These are phyloP conservation scores for Patiria pectinifera DNA, from an alignment of 53 echinoderm and acorn worm genomes.

Conservation along the genomic window DNA sequence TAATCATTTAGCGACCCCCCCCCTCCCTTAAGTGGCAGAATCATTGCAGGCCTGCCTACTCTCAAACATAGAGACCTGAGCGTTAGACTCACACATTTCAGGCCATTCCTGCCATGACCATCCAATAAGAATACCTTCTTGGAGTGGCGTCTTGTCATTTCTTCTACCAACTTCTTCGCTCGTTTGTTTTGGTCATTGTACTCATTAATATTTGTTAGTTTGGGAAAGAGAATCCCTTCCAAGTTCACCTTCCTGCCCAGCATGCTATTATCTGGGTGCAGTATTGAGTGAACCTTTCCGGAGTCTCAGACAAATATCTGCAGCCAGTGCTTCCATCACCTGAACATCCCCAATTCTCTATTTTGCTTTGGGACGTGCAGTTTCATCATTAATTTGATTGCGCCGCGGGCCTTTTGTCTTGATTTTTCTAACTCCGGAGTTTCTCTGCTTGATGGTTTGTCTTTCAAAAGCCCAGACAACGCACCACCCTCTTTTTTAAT, in stretches of 20 bases:
- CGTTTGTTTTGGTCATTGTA: conserved; percentile 1
- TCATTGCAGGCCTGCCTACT: conserved; percentile 2
- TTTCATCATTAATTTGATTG: background rate
- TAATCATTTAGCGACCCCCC: too few species aligned
- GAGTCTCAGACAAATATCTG: conserved; percentile 2
- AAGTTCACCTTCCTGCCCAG: background rate
- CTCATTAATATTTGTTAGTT: background rate
- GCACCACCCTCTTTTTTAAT: background rate
- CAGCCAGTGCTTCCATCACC: background rate
- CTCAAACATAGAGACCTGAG: too few species aligned
- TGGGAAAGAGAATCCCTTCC: background rate
- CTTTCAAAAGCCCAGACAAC: background rate
- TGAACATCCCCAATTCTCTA: background rate
- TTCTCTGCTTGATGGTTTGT: background rate
- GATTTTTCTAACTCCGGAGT: background rate
- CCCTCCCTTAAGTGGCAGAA: too few species aligned
- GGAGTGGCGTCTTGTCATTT: background rate
- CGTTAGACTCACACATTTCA: too few species aligned
- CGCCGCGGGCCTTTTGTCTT: background rate
- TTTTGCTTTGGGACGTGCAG: background rate
- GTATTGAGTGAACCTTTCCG: background rate
- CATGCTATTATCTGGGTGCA: background rate
- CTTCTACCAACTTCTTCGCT: background rate
- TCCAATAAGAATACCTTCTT: conserved; percentile 8
- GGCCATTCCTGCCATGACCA: conserved; percentile 1